These are phyloP conservation scores for Anas georgica DNA, from an alignment of 2,797 vertebrate genomes.

Conservation along the genomic window DNA sequence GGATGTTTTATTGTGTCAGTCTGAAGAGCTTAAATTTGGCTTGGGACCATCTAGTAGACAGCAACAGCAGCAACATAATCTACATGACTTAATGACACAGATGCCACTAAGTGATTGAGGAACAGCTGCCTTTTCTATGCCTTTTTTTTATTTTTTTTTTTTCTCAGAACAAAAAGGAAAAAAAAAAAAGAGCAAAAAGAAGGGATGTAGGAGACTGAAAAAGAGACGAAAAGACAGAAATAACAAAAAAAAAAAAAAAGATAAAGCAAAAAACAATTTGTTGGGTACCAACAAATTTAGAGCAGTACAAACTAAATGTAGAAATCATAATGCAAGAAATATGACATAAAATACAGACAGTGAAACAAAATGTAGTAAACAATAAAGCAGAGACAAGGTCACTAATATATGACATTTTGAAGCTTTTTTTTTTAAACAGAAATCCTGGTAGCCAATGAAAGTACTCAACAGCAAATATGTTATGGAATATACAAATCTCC, in stretches of 20 bases:
- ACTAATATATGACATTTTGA: neutral
- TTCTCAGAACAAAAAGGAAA: neutral
- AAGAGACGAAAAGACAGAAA: neutral
- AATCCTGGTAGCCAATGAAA: neutral
- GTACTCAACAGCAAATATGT: neutral
- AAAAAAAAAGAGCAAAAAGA: neutral
- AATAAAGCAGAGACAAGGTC: neutral
- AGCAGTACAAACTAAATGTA: neutral
- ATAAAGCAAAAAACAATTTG: neutral
- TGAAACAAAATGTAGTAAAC: neutral
- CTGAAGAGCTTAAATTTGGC: neutral
- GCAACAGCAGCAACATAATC: neutral
- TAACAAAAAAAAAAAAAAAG: neutral
- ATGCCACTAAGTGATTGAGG: neutral
- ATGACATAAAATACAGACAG: neutral
- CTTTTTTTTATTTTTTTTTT: neutral
- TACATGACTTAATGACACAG: neutral
- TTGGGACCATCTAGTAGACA: fast-evolving
- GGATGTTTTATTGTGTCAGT: neutral
- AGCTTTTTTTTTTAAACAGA: neutral
- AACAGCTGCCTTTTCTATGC: neutral
- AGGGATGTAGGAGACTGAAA: neutral
- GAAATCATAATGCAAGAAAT: neutral
- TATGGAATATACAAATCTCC: neutral
- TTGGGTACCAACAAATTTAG: neutral